Evolutionary conservation across 2,888 invertebrate species (phyloP).

Genomic region (Prenolepis imparis): DNA sequence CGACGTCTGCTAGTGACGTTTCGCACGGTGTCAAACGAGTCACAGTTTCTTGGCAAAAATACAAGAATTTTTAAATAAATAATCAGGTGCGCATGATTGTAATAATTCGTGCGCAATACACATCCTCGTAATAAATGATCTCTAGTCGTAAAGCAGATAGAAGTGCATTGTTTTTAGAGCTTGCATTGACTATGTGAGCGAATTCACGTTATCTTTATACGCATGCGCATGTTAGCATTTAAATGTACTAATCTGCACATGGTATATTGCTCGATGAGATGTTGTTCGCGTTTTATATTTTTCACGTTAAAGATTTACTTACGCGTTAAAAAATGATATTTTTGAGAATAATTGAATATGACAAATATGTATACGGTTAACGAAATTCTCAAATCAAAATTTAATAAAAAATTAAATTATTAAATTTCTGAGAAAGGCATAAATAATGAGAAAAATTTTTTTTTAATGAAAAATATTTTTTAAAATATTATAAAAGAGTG

Average conservation of each 20-base stretch:
- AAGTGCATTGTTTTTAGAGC: constrained; percentile 51
- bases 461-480: too few species aligned
- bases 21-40: not conserved
- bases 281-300: not conserved
- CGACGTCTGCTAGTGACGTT: constrained; percentile 71
- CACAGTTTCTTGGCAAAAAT: too few species aligned
- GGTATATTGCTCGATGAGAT: not conserved
- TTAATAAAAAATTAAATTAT: not conserved
- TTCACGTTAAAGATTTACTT: not conserved
- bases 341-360: not conserved
- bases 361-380: not conserved
- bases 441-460: not conserved
- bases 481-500: not conserved
- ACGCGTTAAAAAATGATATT: not conserved
- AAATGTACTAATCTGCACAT: constrained; percentile 31
- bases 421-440: not conserved
- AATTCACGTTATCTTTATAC: not conserved
- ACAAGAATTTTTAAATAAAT: not conserved
- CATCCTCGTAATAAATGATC: not conserved
- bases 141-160: too few species aligned
- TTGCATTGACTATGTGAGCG: constrained; percentile 70
- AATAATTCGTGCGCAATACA: not conserved
- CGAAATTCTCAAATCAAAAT: not conserved
- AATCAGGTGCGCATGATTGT: not conserved
- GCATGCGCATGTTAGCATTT: constrained; percentile 66